A percentile compares a stretch with the other conserved stretches of the same genome.
phyloP scores from a whole-genome alignment of 2,113 vertebrate species.

The Ellobius talpinus region DNA sequence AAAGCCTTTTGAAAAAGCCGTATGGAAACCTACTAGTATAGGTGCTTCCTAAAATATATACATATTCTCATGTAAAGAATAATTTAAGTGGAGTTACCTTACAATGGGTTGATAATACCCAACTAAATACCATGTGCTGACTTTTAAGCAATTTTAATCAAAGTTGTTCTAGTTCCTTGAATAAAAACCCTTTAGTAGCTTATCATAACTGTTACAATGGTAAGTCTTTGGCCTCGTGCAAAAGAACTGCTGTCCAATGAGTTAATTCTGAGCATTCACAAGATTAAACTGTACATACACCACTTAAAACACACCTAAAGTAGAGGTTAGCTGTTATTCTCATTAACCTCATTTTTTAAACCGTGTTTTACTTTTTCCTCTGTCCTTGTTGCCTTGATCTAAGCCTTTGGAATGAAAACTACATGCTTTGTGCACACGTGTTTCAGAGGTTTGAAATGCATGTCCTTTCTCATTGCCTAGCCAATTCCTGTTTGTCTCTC shows the following conservation, averaged over 20 bases:
- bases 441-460: constrained; percentile 12
- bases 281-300: not conserved
- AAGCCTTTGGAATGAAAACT: constrained; percentile 1
- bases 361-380: constrained; percentile 24
- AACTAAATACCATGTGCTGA: not conserved
- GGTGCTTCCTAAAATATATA: not conserved
- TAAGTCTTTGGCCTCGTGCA: not conserved
- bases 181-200: not conserved
- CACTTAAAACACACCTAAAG: not conserved
- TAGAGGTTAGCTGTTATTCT: not conserved
- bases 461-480: not conserved
- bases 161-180: not conserved
- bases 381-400: not conserved
- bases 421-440: not conserved
- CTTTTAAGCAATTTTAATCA: not conserved
- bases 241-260: not conserved
- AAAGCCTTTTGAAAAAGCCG: not conserved
- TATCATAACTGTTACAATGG: not conserved
- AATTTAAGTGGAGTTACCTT: not conserved
- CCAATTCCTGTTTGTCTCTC: constrained; percentile 12
- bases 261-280: constrained; percentile 23
- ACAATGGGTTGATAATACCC: not conserved
- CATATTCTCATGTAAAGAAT: not conserved
- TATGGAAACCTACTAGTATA: not conserved
- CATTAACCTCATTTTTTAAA: not conserved